phyloP scores from a whole-genome alignment of 2,888 invertebrate genomes.

The Ophioninae sp. region DNA sequence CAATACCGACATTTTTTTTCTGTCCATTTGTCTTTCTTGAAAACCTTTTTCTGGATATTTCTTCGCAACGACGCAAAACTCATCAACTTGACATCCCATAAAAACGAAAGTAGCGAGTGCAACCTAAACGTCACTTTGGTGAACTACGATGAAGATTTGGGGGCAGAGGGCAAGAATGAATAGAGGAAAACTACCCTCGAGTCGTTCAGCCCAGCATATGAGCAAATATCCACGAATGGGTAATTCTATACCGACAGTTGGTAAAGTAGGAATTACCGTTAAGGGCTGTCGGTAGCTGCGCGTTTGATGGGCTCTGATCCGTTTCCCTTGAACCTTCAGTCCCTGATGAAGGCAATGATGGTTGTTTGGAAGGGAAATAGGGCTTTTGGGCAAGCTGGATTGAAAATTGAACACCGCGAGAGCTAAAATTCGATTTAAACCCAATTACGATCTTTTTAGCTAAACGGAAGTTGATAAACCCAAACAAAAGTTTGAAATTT shows the following conservation, averaged over 20 bases:
- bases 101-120: constrained; percentile 10
- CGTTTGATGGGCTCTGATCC: not conserved
- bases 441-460: too few species aligned
- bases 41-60: too few species aligned
- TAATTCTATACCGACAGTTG: constrained; percentile 41
- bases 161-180: not conserved
- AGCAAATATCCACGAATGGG: not conserved
- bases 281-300: constrained; percentile 18
- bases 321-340: constrained; percentile 30
- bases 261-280: constrained; percentile 40
- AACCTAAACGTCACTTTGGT: constrained; percentile 22
- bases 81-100: not conserved
- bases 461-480: too few species aligned
- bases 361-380: not conserved
- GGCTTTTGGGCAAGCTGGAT: not conserved
- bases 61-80: too few species aligned
- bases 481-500: too few species aligned
- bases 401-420: constrained; percentile 33
- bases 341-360: constrained; percentile 26
- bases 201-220: not conserved
- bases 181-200: constrained; percentile 21
- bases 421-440: too few species aligned
- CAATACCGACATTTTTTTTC: too few species aligned
- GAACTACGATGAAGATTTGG: constrained; percentile 13
- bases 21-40: too few species aligned